Base-by-base conservation (phyloP, 92 coral and sea anemone genomes). In the Phenganax subtilis region DNA sequence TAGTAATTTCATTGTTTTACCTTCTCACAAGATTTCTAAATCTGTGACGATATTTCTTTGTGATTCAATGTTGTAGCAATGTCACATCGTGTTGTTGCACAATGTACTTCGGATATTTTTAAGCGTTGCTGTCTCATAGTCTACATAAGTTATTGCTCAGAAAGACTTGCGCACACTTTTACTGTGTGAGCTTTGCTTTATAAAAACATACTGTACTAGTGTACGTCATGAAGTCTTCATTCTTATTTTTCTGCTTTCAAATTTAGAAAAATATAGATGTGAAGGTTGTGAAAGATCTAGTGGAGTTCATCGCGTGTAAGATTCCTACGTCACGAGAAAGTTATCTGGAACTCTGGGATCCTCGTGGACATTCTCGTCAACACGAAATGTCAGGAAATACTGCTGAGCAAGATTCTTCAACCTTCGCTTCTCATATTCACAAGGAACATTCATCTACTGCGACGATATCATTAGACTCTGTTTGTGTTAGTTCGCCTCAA, bases 301-400 rank as follows among this genome's bases (percentile, higher is more conserved):
- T 79, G 62, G 61, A 79, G 31, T 79, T 44, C 57, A 79, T 79
- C 9, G 83, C 63, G 72, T 79, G 83, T 51, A 79, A 79, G 63
- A 79, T 54, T 9, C 83, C 83, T 15, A 72, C 73, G 20, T 79
- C 65, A 79, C 69, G 73, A 64, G 53, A 20, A 52, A 20, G n/a
- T 16, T 51, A 68, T 67, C 15, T 52, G 12, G 44, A 20, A 51
- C 12, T 65, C 10, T 79, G 83, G 83, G n/a, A 64, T 53, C 51
- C 60, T 44, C 71, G 12, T 27, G 54, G 61, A 61, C 8, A 3
- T 59, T 15, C 30, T 17, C 6, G 20, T 16, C 1, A 73, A 5
- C 16, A 73, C 5, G 80, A 75, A 55, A 75, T 29, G 31, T 37
- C 54, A 68, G 30, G 30, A 30, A 30, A 10, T 37, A 16, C 5